Evolutionary conservation across 2,888 invertebrate species (phyloP), one percentile per base, ranked within the genome.

Genomic region (Leptura quadrifasciata): DNA sequence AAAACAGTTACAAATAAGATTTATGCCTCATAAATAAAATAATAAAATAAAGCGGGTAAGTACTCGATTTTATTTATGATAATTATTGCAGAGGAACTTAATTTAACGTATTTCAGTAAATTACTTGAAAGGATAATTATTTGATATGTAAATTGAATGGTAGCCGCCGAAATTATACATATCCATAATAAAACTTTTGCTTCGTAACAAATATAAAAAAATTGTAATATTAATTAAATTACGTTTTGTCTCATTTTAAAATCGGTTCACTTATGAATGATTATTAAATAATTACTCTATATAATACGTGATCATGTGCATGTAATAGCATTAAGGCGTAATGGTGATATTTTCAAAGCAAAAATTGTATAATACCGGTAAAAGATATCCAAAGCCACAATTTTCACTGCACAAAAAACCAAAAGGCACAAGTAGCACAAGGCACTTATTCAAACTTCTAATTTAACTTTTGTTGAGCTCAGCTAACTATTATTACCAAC

Each of bases 401-500:
- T 18, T 35, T 18, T 35, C 63, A 63, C 39, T 20, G 3, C 47
- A 63, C n/a, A 35, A 63, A n/a, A 18, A 63, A 63, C 4, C 39
- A 20, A 63, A 18, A 12, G 10, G 10, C 63, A 63, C 63, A 47
- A 47, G 63, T 39, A 20, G 18, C 63, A 63, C 63, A 20, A 31
- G 24, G 31, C 31, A 71, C 60, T 9, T 24, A 18, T 64, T 57
- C 63, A 60, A 72, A 72, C 54, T n/a, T 9, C 64, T 58, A 15
- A 18, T 10, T 18, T 35, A 20, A 18, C 47, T 47, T 47, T 47
- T 12, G 47, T 55, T 63, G 18, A 15, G n/a, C 35, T 12, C 47
- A 24, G 15, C 17, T 15, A 52, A 64, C 72, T 18, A 63, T 21
- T 63, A 31, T 21, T 63, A 31, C 64, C 72, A 72, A 72, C 72